Evolutionary conservation across 2,113 vertebrate genomes (phyloP), one percentile per base, ranked within the genome.

Genomic region (Oryzias celebensis): DNA sequence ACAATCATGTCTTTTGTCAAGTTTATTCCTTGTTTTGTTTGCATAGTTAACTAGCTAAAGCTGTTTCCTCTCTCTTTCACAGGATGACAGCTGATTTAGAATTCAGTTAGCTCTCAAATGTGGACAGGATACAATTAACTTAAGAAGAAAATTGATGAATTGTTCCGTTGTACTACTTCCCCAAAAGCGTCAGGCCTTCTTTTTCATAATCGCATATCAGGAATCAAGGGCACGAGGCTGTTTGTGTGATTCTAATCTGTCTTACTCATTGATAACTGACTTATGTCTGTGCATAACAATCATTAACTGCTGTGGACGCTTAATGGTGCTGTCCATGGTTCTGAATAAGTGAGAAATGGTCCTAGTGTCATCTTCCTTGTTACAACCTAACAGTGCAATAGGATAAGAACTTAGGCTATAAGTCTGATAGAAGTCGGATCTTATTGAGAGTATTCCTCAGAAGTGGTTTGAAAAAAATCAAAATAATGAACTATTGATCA

Each of bases 221-320:
- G n/a, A 5, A 22, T 2, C n/a, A 43, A 7, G 23, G 4, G 24
- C 0, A 14, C 1, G 26, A 5, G 16, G 15, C 3, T 47, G 15
- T 47, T 28, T 46, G 10, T 47, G 44, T 58, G 18, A 46, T 47
- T 58, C 44, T 28, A 58, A 28, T 47, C 16, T 58, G 43, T 58
- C 56, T 47, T 23, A 58, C 24, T 18, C 24, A 47, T 47, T n/a
- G 44, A 47, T 58, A 4, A 28, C 44, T 28, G 56, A 46, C 14
- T 46, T 14, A 58, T 58, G 43, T 58, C 18, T 28, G 16, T 58
- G 43, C 13, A n/a, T 28, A 17, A n/a, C 10, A 8, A n/a, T 23
- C 23, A 14, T 28, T 22, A 28, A 20, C 20, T 47, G n/a, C 17
- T 46, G 20, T 43, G 18, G 23, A 5, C 43, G 28, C n/a, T 4